These are phyloP conservation scores for Euleptes europaea DNA, from an alignment of 2,113 vertebrate genomes.

Conservation along the genomic window DNA sequence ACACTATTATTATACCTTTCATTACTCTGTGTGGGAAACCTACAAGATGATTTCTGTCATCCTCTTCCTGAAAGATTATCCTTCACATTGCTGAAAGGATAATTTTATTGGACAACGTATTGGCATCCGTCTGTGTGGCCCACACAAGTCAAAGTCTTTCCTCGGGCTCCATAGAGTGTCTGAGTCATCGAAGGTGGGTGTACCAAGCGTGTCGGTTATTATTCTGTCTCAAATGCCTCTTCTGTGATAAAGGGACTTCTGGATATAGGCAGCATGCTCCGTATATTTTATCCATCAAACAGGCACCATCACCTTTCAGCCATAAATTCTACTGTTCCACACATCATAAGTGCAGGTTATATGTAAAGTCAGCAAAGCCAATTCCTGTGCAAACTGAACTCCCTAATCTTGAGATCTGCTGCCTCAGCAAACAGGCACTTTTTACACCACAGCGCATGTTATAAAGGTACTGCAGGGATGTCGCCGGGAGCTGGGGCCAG, in stretches of 20 bases:
- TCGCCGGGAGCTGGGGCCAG: not conserved
- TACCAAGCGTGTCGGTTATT: slow-evolving; percentile 19
- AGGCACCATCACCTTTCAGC: not conserved
- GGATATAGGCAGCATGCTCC: not conserved
- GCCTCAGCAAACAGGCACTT: not conserved
- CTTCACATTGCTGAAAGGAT: slow-evolving; percentile 15
- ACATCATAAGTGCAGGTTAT: not conserved
- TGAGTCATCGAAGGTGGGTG: slow-evolving; percentile 30
- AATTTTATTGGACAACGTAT: slow-evolving; percentile 23
- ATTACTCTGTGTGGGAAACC: slow-evolving; percentile 11
- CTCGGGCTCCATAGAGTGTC: not conserved
- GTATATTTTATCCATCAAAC: not conserved
- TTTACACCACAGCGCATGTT: not conserved
- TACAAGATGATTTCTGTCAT: slow-evolving; percentile 15
- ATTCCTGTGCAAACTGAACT: not conserved
- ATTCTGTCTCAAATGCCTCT: slow-evolving; percentile 21
- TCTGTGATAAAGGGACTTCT: not conserved
- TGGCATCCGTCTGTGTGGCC: slow-evolving; percentile 24
- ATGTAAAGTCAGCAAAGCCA: not conserved
- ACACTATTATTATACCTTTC: not conserved
- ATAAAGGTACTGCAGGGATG: not conserved
- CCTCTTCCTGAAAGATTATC: slow-evolving; percentile 26
- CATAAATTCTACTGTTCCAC: not conserved
- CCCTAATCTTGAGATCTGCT: not conserved
- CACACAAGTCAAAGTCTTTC: slow-evolving; percentile 22